Base-by-base conservation (phyloP, 2,888 invertebrate species). In the Gisinianus flammeolus region DNA sequence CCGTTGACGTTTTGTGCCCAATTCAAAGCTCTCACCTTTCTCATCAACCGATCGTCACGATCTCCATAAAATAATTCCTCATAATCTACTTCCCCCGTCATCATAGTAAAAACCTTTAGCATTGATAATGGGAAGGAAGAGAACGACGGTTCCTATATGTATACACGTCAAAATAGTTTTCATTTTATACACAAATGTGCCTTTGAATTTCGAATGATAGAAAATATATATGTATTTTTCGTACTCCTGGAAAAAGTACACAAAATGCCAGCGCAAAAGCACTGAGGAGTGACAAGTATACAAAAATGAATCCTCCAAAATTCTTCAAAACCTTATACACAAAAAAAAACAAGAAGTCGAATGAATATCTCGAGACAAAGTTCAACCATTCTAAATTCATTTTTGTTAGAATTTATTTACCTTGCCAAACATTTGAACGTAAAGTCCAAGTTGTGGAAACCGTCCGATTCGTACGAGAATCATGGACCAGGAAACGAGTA, bases 371-470 rank as follows among this genome's bases (percentile, higher is more conserved):
- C n/a, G 22, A 56, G 19, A 56, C 19, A 6, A 56, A n/a, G 16
- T 56, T 44, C 52, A 56, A 56, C 19, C 16, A n/a, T 56, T 12
- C 16, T 3, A 19, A 56, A 4, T 56, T 56, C n/a, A n/a, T n/a
- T n/a, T n/a, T n/a, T n/a, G n/a, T n/a, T n/a, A n/a, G n/a, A n/a
- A n/a, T n/a, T n/a, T n/a, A n/a, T 35, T 91, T 77, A 94, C 91
- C 85, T 92, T 93, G 0, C 93, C 93, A 86, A 94, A 94, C 94
- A 95, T 94, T 88, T 95, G 94, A 30, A 95, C 92, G 85, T 94
- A 95, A 2, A 94, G 88, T 0, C 94, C 94, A 84, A 94, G 94
- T 82, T 92, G 92, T 52, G 94, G 94, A 87, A 95, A 94, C 75
- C 94, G 89, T 26, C 94, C 94, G 26, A 95, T 92, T 28, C 94